Evolutionary conservation across 2,888 invertebrate genomes (phyloP).

Genomic region (Harpalus rufipes): DNA sequence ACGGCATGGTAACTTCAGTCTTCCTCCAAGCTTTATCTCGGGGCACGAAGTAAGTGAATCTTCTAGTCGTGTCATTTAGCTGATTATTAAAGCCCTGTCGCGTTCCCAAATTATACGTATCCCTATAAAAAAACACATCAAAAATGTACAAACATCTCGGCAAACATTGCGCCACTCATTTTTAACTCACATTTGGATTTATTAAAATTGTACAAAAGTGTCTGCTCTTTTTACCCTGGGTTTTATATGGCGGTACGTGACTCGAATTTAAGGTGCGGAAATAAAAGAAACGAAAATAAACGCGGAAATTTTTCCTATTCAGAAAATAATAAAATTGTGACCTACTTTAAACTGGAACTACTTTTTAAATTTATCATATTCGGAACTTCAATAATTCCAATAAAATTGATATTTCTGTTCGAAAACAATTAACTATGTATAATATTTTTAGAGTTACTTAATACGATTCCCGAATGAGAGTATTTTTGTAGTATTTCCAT

Average conservation of each 20-base stretch:
- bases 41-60: slow-evolving; percentile 95
- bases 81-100: slow-evolving; percentile 88
- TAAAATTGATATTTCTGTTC: neutral
- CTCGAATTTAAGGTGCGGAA: slow-evolving; percentile 57
- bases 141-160: slow-evolving; percentile 41
- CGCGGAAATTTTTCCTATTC: slow-evolving; percentile 45
- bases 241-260: slow-evolving; percentile 61
- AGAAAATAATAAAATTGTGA: slow-evolving; percentile 45
- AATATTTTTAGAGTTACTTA: too few relatives aligned
- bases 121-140: slow-evolving; percentile 79
- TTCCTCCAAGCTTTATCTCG: slow-evolving; percentile 93
- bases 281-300: slow-evolving; percentile 37
- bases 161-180: slow-evolving; percentile 25
- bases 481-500: too few relatives aligned
- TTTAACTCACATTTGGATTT: slow-evolving; percentile 36
- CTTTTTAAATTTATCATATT: slow-evolving; percentile 37
- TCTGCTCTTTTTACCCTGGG: slow-evolving; percentile 35
- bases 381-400: neutral
- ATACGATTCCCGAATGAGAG: too few relatives aligned
- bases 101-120: slow-evolving; percentile 87
- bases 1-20: slow-evolving; percentile 86
- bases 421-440: neutral
- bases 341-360: slow-evolving; percentile 33
- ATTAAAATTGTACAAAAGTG: slow-evolving; percentile 57
- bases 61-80: slow-evolving; percentile 86